These are phyloP conservation scores for Ectemnius lituratus DNA, from an alignment of 2,888 invertebrate genomes.

Conservation along the genomic window DNA sequence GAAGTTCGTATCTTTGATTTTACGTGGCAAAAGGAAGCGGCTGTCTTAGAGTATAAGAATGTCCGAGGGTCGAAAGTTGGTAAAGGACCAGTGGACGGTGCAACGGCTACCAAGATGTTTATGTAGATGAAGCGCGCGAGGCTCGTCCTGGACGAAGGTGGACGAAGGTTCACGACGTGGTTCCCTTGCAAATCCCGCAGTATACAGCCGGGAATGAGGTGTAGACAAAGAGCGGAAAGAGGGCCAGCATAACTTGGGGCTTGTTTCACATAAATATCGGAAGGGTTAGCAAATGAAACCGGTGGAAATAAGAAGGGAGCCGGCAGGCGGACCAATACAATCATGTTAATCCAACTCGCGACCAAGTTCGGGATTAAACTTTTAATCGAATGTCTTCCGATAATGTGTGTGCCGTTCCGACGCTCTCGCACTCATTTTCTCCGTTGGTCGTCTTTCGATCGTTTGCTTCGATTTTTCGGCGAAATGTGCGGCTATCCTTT, in stretches of 20 bases:
- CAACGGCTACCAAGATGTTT: slow-evolving; percentile 70
- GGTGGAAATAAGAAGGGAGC: neutral
- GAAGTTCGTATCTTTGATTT: too few species aligned
- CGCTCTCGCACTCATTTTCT: too few species aligned
- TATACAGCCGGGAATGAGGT: slow-evolving; percentile 10
- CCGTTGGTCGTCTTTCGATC: neutral
- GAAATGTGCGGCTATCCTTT: neutral
- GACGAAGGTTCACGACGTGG: slow-evolving; percentile 50
- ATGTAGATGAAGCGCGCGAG: slow-evolving; percentile 70
- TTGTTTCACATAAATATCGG: slow-evolving; percentile 49
- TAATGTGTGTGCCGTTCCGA: too few species aligned
- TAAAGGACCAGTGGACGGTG: slow-evolving; percentile 42
- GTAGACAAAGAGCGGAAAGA: slow-evolving; percentile 12
- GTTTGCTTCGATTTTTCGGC: neutral
- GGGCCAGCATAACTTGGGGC: slow-evolving; percentile 3
- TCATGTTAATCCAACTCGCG: neutral
- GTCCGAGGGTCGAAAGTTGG: slow-evolving; percentile 28
- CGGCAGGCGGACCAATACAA: too few species aligned
- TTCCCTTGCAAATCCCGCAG: slow-evolving; percentile 45
- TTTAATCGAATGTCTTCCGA: neutral
- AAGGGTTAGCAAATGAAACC: slow-evolving; percentile 17
- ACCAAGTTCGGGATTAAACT: neutral
- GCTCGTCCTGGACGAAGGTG: slow-evolving; percentile 56
- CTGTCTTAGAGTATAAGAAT: too few species aligned
- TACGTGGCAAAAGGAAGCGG: too few species aligned